Evolutionary conservation across 2,888 invertebrate species (phyloP).

Genomic region (Orthosia cruda): DNA sequence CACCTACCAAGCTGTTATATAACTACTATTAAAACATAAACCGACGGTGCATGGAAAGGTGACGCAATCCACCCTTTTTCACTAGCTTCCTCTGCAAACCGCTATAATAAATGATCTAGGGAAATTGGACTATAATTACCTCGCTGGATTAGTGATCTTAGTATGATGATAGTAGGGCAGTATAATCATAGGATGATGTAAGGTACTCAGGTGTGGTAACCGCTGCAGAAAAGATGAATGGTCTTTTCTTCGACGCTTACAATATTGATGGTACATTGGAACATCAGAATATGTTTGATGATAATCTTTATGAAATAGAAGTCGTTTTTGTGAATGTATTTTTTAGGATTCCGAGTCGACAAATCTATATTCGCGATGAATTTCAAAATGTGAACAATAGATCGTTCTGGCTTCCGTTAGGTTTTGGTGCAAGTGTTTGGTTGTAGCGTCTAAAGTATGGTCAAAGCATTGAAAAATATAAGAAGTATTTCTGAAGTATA

Average conservation of each 20-base stretch:
- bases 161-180: slow-evolving; percentile 26
- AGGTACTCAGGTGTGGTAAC: slow-evolving; percentile 41
- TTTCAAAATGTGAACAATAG: slow-evolving; percentile 82
- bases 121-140: slow-evolving; percentile 49
- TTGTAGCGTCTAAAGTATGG: slow-evolving; percentile 1
- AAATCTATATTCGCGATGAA: slow-evolving; percentile 71
- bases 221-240: slow-evolving; percentile 20
- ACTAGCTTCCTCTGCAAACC: slow-evolving; percentile 10
- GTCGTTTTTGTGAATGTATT: slow-evolving; percentile 1
- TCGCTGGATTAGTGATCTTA: slow-evolving; percentile 34
- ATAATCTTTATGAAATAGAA: background rate
- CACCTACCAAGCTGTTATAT: background rate
- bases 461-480: background rate
- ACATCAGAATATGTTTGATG: background rate
- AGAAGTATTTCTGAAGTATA: background rate
- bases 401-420: slow-evolving; percentile 82
- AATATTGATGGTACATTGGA: slow-evolving; percentile 8
- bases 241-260: background rate
- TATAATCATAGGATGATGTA: slow-evolving; percentile 37
- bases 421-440: slow-evolving; percentile 64
- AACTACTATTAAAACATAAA: background rate
- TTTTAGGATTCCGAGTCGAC: background rate
- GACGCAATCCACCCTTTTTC: slow-evolving; percentile 35
- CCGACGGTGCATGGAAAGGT: background rate
- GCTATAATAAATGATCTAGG: slow-evolving; percentile 36